These are phyloP conservation scores for Sturnus vulgaris DNA, from an alignment of 2,113 vertebrate genomes.

Conservation along the genomic window DNA sequence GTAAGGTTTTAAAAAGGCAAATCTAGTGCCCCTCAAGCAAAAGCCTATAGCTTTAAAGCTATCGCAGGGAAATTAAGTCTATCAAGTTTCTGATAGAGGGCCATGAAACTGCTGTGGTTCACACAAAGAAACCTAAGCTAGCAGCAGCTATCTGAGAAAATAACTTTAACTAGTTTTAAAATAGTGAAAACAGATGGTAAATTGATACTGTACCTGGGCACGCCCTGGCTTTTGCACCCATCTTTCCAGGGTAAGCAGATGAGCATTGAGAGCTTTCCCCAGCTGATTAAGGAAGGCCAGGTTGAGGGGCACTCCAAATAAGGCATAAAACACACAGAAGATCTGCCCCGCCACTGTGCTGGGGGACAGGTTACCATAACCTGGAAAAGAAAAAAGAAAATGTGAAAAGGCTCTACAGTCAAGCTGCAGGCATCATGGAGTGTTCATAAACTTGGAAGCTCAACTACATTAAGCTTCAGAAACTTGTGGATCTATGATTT, in stretches of 20 bases:
- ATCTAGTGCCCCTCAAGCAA: background rate
- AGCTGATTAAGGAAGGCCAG: slow-evolving; percentile 87
- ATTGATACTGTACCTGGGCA: slow-evolving; percentile 74
- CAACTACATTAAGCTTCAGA: background rate
- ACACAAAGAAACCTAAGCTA: background rate
- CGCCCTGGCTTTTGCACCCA: slow-evolving; percentile 77
- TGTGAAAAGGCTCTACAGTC: background rate
- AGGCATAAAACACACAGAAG: slow-evolving; percentile 91
- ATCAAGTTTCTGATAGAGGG: background rate
- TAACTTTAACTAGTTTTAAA: background rate
- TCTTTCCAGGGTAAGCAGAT: slow-evolving; percentile 76
- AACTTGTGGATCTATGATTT: background rate
- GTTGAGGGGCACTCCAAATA: slow-evolving; percentile 90
- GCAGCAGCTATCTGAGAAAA: background rate
- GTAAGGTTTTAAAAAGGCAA: background rate
- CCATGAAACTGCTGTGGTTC: background rate
- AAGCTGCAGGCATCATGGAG: background rate
- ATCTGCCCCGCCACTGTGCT: slow-evolving; percentile 86
- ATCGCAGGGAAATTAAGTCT: background rate
- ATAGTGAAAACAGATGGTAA: background rate
- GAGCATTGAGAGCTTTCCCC: slow-evolving; percentile 78
- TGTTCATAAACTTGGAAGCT: background rate
- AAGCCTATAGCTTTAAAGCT: background rate
- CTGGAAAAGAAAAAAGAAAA: slow-evolving; percentile 58
- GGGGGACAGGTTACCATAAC: slow-evolving; percentile 88